Base-by-base conservation (phyloP, 1,140 invertebrate genomes). In the Drosophila parvula region DNA sequence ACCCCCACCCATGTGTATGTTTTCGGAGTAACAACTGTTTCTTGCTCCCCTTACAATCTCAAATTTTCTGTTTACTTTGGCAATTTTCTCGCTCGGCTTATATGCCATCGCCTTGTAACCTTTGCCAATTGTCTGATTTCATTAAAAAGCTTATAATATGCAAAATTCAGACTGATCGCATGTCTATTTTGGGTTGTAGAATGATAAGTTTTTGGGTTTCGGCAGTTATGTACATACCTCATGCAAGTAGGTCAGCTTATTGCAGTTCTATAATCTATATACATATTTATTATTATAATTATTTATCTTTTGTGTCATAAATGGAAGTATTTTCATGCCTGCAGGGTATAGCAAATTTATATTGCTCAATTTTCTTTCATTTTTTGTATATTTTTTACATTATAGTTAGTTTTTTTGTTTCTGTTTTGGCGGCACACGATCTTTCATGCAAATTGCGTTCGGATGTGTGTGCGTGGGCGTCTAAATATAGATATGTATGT, bases 401-500 rank as follows among this genome's bases (percentile, higher is more conserved):
- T 38, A 28, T 1, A 14, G 9, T 43, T 18, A 10, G 9, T 57
- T 36, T 18, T 32, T 28, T 40, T 56, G 14, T 44, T 53, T 4
- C 56, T 56, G 38, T 48, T 48, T 48, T 71, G 59, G 59, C 41
- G 59, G 58, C 43, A 38, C 30, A 28, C 43, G 16, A 65, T 48
- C 43, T 70, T 47, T 55, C 51, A 32, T 47, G 68, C 53, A 71
- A 58, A 71, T 71, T 38, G 53, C 14, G 18, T 41, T 22, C 30
- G 12, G 14, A 8, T 65, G 16, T 41, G 40, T 47, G 40, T 47
- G 64, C 63, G 50, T 71, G 44, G 65, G 67, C n/a, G 65, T 58
- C 55, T 73, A 71, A 59, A 59, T 59, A 71, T 73, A 73, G 53
- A 57, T n/a, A 9, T 65, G 27, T 64, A 30, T 62, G 30, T 45